Percentiles rank a stretch among this genome's conserved stretches.
phyloP scores from a whole-genome alignment of 2,113 vertebrate species.

The Heptranchias perlo region DNA sequence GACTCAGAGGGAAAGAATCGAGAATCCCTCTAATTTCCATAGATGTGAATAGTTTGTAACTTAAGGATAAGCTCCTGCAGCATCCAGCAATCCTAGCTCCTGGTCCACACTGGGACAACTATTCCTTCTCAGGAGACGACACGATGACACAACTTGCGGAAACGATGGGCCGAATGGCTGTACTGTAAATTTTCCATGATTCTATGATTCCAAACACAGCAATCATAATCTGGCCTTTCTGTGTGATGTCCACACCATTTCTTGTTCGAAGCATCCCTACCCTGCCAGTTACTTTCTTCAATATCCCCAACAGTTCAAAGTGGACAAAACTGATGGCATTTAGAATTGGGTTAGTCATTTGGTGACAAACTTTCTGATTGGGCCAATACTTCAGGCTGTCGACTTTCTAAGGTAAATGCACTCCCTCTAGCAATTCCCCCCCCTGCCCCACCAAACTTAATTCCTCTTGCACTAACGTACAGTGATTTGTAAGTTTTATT shows the following conservation, averaged over 20 bases:
- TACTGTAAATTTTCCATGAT: too few relatives aligned
- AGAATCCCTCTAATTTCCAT: background rate
- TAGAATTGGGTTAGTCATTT: too few relatives aligned
- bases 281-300: background rate
- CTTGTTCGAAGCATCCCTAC: background rate
- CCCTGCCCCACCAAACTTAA: too few relatives aligned
- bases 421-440: too few relatives aligned
- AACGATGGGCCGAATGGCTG: too few relatives aligned
- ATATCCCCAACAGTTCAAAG: background rate
- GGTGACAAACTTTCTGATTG: background rate
- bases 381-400: background rate
- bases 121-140: too few relatives aligned
- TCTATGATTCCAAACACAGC: background rate
- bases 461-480: too few relatives aligned
- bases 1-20: background rate
- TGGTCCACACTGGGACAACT: background rate
- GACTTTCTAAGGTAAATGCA: background rate
- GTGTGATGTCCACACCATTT: background rate
- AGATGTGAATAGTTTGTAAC: background rate
- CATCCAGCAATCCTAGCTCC: background rate
- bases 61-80: background rate
- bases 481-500: too few relatives aligned
- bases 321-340: background rate
- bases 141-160: too few relatives aligned
- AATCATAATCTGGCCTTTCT: background rate